Base-by-base conservation (phyloP, 2,113 vertebrate genomes). In the Phoxinus phoxinus region DNA sequence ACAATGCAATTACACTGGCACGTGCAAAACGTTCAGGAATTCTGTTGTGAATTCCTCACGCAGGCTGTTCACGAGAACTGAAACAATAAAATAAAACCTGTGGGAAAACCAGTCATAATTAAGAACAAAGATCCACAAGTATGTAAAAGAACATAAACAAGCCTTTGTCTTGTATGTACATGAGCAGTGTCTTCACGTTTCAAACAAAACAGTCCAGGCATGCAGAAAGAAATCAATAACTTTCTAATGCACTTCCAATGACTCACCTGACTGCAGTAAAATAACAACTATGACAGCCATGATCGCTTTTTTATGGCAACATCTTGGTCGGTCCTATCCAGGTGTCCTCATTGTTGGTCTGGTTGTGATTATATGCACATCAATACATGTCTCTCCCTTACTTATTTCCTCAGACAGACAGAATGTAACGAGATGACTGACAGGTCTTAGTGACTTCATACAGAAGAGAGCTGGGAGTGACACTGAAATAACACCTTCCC, bases 361-460 rank as follows among this genome's bases (percentile, higher is more conserved):
- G 58, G 13, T 37, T 78, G 12, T 6, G 32, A 79, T 79, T 79
- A 61, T 56, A 41, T 79, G 32, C 21, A 79, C 56, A 61, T 79
- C 23, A 77, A 15, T 17, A 21, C 13, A 9, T 23, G 27, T 79
- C 21, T 46, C 27, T 81, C 4, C 7, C 48, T 15, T 48, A 32
- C 48, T 76, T 51, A 76, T 9, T 76, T 30, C 15, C 19, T 53
- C 13, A 30, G 17, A 76, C 25, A 32, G 53, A 37, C 41, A 53
- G 15, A 35, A 41, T 35, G 63, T n/a, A 32, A 41, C 7, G 2
- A 63, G 46, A 35, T 71, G 32, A 25, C 17, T 10, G 12, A 58
- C 48, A 73, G 81, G 67, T 72, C 48, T 21, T 35, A 84, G 85
- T 91, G 92, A 93, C 92, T 90, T 95, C 94, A 95, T 93, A 84